These are phyloP conservation scores for Bucco capensis DNA, from an alignment of 2,113 vertebrate genomes.

Conservation along the genomic window DNA sequence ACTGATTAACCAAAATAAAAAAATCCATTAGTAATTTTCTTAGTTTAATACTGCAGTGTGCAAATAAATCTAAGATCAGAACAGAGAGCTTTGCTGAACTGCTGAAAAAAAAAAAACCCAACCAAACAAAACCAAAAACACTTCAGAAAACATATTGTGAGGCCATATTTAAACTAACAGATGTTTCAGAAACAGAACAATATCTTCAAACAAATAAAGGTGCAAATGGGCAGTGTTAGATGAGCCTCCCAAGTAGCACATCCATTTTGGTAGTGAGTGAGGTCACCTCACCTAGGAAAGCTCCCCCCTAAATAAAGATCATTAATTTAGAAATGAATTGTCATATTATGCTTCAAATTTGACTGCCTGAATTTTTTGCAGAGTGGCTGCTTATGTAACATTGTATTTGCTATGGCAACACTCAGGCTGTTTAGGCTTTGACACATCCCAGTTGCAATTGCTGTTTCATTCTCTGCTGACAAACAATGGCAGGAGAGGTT, in stretches of 20 bases:
- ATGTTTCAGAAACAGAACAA: conserved; percentile 66
- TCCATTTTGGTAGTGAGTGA: not conserved
- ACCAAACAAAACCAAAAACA: not conserved
- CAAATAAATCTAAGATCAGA: conserved; percentile 23
- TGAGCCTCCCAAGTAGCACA: conserved; percentile 8
- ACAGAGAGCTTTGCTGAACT: not conserved
- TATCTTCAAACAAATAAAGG: conserved; percentile 66
- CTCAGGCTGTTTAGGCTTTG: conserved; percentile 16
- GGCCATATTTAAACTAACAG: conserved; percentile 64
- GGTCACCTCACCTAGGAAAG: not conserved
- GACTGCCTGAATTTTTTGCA: conserved; percentile 15
- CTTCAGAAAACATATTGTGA: conserved; percentile 65
- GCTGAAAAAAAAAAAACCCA: not conserved
- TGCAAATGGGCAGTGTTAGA: conserved; percentile 36
- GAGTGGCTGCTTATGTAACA: conserved; percentile 44
- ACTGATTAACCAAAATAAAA: not conserved
- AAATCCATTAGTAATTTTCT: not conserved
- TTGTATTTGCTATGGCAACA: conserved; percentile 47
- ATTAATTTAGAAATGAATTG: not conserved
- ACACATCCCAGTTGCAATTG: not conserved
- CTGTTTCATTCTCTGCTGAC: conserved; percentile 52
- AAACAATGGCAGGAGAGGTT: conserved; percentile 37
- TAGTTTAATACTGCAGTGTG: not conserved
- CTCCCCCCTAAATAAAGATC: not conserved
- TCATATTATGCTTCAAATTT: not conserved